phyloP scores from a whole-genome alignment of 2,113 vertebrate species.

The Gasterosteus aculeatus region DNA sequence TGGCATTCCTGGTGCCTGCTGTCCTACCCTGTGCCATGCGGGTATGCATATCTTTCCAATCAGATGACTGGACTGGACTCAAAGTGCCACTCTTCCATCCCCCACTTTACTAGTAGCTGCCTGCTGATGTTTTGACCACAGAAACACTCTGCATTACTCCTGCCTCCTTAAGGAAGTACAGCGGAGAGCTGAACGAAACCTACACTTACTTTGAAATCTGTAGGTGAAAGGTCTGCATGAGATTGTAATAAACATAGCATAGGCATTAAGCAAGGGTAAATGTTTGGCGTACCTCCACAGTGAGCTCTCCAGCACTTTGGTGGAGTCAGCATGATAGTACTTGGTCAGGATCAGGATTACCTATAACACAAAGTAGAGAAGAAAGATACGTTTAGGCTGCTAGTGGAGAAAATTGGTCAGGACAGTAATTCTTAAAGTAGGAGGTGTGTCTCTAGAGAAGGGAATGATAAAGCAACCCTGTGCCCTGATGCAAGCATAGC shows the following conservation, averaged over 20 bases:
- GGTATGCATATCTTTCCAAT: constrained; percentile 70
- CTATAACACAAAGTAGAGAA: constrained; percentile 71
- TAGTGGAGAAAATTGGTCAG: background rate
- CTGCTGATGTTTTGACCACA: constrained; percentile 65
- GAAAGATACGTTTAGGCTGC: constrained; percentile 9
- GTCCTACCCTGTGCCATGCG: constrained; percentile 59
- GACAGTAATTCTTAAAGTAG: background rate
- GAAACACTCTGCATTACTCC: constrained; percentile 6
- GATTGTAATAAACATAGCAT: constrained; percentile 30
- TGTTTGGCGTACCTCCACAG: constrained; percentile 75
- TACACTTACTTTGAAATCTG: constrained; percentile 15
- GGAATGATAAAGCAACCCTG: background rate
- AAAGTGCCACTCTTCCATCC: constrained; percentile 18
- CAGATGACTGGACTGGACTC: constrained; percentile 63
- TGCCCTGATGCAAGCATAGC: background rate
- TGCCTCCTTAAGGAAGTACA: constrained; percentile 47
- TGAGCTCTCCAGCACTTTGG: constrained; percentile 96
- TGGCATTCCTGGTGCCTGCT: constrained; percentile 38
- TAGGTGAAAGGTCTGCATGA: constrained; percentile 17
- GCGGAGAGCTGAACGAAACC: constrained; percentile 18
- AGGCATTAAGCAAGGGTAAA: constrained; percentile 36
- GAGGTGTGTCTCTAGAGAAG: too few species aligned
- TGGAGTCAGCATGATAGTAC: constrained; percentile 96
- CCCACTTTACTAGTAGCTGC: constrained; percentile 32
- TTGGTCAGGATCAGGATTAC: constrained; percentile 98